phyloP scores from a whole-genome alignment of 2,797 vertebrate genomes.

The Somateria mollissima region DNA sequence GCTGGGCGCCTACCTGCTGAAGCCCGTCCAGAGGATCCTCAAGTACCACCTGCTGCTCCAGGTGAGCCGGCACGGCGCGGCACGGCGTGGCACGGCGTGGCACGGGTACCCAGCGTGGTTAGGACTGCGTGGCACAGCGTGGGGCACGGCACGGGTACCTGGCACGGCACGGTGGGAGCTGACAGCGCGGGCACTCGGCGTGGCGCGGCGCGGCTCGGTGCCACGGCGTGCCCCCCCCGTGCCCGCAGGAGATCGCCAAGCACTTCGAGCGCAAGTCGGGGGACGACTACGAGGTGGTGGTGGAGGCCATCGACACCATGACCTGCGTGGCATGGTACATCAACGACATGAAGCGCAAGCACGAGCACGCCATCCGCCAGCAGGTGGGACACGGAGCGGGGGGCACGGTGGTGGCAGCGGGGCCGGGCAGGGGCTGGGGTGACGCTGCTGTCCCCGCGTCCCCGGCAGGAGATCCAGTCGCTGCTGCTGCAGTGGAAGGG shows the following conservation, averaged over 20 bases:
- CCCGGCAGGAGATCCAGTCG: constrained; percentile 91
- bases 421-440: neutral
- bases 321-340: constrained; percentile 98
- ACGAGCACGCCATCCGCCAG: constrained; percentile 93
- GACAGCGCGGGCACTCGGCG: too few relatives aligned
- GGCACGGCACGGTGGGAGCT: neutral
- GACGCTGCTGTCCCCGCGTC: neutral
- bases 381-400: constrained; percentile 81
- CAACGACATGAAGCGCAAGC: constrained; percentile 98
- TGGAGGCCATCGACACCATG: constrained; percentile 97
- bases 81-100: accelerated
- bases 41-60: constrained; percentile 97
- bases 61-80: constrained; percentile 71
- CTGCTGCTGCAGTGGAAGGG: constrained; percentile 98
- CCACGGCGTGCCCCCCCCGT: neutral
- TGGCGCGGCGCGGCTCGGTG: too few relatives aligned
- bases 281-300: constrained; percentile 90
- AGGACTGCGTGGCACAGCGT: neutral
- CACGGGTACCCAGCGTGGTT: too few relatives aligned
- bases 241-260: constrained; percentile 90
- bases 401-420: too few relatives aligned
- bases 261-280: constrained; percentile 87
- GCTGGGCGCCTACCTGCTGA: constrained; percentile 93
- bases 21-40: constrained; percentile 96
- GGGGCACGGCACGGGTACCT: too few relatives aligned